Conservation (phyloP, 2,797 vertebrate species). For the Ciconia nigra region DNA sequence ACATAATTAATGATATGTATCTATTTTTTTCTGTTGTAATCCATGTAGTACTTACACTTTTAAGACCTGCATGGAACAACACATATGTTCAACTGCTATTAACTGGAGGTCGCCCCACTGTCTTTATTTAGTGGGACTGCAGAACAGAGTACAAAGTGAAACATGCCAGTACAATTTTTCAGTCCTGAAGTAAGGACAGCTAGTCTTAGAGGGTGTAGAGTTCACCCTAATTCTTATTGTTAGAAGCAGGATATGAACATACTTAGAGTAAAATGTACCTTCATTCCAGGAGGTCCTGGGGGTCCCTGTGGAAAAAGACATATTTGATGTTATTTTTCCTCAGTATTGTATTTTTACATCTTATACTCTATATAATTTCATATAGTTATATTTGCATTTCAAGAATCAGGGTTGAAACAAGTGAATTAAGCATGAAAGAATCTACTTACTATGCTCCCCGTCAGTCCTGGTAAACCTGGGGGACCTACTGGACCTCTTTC, state of each 20-base stretch:
- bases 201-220: background rate
- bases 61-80: background rate
- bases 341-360: background rate
- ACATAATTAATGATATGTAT: background rate
- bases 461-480: constrained; percentile 81
- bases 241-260: background rate
- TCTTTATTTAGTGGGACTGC: background rate
- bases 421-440: background rate
- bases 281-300: constrained; percentile 85
- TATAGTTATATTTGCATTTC: background rate
- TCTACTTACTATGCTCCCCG: constrained; percentile 85
- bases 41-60: background rate
- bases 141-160: background rate
- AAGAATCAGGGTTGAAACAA: background rate
- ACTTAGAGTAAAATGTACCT: constrained; percentile 75
- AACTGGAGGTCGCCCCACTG: background rate
- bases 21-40: background rate
- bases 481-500: constrained; percentile 85
- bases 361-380: background rate
- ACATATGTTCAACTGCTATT: background rate
- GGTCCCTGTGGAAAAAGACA: constrained; percentile 80
- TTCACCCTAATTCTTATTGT: background rate
- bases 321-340: background rate
- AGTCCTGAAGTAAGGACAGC: background rate
- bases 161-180: background rate